These are phyloP conservation scores for Ictidomys tridecemlineatus DNA, from an alignment of 2,113 vertebrate genomes.

Conservation along the genomic window DNA sequence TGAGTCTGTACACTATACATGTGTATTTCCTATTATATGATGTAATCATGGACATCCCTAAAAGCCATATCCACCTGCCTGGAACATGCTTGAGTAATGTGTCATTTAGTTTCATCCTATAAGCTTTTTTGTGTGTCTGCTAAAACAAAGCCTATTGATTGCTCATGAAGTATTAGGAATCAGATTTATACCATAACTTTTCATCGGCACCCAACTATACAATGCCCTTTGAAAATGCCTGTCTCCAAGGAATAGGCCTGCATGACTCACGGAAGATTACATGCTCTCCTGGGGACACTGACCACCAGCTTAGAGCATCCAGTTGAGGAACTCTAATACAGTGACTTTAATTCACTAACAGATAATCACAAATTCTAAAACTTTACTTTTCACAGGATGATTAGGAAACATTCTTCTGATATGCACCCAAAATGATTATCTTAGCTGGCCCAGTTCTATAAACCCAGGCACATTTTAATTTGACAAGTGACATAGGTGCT, in stretches of 20 bases:
- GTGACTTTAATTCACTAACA: slow-evolving; percentile 4
- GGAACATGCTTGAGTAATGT: background rate
- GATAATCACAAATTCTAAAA: slow-evolving; percentile 9
- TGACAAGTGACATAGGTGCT: background rate
- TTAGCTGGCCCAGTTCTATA: background rate
- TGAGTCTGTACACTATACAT: background rate
- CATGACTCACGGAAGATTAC: background rate
- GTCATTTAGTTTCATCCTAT: background rate
- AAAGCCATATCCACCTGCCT: background rate
- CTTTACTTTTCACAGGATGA: background rate
- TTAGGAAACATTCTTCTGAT: background rate
- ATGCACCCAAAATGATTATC: background rate
- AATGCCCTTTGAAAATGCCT: background rate
- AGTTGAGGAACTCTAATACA: background rate
- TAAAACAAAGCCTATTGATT: slow-evolving; percentile 21
- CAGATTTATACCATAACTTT: background rate
- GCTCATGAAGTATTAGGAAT: background rate
- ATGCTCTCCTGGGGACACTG: background rate
- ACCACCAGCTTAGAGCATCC: background rate
- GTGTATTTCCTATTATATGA: background rate
- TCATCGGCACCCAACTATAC: background rate
- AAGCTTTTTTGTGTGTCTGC: background rate
- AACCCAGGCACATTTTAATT: background rate
- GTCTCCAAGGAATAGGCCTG: background rate
- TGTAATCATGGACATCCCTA: background rate